A percentile compares a stretch with the other conserved stretches of the same genome.
Conservation (phyloP, 2,113 vertebrate genomes). For the Brachypteracias leptosomus region DNA sequence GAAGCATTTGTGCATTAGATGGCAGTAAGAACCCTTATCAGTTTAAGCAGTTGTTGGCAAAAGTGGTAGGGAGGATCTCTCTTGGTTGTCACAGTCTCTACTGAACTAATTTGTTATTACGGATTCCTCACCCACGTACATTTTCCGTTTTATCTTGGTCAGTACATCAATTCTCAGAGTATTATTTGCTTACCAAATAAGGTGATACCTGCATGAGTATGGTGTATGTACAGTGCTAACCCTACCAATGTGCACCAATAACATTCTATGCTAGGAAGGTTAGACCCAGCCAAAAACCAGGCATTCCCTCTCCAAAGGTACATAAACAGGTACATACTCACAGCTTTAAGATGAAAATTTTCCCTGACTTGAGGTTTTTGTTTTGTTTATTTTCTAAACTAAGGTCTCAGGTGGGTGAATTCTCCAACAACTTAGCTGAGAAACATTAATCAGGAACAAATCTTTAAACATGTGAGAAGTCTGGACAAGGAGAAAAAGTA, state of each 20-base stretch:
- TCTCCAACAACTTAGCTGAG: background rate
- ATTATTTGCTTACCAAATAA: background rate
- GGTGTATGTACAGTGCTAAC: background rate
- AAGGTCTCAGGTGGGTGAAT: background rate
- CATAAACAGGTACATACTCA: background rate
- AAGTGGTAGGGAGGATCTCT: background rate
- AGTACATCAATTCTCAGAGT: background rate
- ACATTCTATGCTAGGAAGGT: background rate
- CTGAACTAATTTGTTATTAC: background rate
- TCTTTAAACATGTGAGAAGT: background rate
- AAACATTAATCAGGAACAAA: background rate
- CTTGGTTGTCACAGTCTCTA: background rate
- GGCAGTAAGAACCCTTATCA: constrained; percentile 43
- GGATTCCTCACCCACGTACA: background rate
- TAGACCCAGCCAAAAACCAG: background rate
- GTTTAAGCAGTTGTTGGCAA: background rate
- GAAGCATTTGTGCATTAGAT: constrained; percentile 48
- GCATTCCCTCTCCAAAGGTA: background rate
- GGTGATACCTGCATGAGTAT: background rate
- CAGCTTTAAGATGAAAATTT: background rate
- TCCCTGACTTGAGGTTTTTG: background rate
- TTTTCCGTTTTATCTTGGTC: background rate
- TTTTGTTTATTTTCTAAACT: background rate
- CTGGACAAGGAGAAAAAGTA: background rate
- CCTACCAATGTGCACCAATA: background rate